Evolutionary conservation across 2,888 invertebrate genomes (phyloP).

Genomic region (Orthosia gothica): DNA sequence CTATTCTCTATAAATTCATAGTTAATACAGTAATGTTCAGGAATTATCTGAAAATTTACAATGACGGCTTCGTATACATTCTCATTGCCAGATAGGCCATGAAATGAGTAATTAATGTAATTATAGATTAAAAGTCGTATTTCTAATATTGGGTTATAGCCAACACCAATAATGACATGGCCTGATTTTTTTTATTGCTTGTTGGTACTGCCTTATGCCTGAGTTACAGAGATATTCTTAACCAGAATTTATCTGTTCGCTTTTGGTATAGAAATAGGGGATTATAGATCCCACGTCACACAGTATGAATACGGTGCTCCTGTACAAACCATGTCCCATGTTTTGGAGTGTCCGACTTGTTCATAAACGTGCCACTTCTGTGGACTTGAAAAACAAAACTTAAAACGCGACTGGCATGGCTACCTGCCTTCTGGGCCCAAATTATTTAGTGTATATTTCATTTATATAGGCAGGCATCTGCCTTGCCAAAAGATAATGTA

Average conservation of each 20-base stretch:
- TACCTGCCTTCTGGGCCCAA: no score
- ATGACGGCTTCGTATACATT: conserved; percentile 8
- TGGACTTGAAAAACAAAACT: no score
- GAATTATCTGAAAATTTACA: not conserved
- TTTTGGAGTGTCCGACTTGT: not conserved
- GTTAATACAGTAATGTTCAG: not conserved
- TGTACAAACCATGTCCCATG: not conserved
- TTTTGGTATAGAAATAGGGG: not conserved
- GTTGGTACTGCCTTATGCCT: not conserved
- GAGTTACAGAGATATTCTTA: not conserved
- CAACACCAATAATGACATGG: conserved; percentile 42
- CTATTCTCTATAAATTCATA: no score
- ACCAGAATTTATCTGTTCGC: no score
- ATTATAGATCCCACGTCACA: not conserved
- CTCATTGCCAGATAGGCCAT: conserved; percentile 39
- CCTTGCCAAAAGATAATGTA: no score
- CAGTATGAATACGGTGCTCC: not conserved
- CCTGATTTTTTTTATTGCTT: conserved; percentile 9
- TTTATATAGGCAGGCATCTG: no score
- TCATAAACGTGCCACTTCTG: no score
- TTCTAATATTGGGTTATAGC: conserved; percentile 45
- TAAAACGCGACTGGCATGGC: no score
- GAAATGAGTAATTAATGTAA: conserved; percentile 49
- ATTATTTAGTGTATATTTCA: no score
- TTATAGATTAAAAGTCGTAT: conserved; percentile 54